These are phyloP conservation scores for Chaetops frenatus DNA, from an alignment of 2,113 vertebrate genomes.

Conservation along the genomic window DNA sequence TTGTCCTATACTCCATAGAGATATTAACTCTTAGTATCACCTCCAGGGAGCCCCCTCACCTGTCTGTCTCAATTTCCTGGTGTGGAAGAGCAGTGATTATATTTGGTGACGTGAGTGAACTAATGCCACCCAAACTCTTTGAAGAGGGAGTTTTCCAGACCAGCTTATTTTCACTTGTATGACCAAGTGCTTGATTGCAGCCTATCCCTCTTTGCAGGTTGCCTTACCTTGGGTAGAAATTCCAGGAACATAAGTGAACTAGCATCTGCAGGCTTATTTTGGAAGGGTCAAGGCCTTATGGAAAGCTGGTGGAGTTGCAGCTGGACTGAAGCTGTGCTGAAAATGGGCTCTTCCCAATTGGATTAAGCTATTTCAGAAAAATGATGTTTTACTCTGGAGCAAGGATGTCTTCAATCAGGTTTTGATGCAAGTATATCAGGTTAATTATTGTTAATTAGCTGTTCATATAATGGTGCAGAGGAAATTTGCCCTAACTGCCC, in stretches of 20 bases:
- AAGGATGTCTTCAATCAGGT: background rate
- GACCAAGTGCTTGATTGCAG: background rate
- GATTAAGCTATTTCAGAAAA: background rate
- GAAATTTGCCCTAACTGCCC: background rate
- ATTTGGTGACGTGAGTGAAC: background rate
- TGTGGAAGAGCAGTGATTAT: background rate
- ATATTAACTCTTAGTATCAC: background rate
- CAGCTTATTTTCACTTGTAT: background rate
- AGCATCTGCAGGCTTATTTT: background rate
- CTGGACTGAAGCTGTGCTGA: background rate
- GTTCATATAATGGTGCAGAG: background rate
- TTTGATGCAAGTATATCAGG: background rate
- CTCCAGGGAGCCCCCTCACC: background rate
- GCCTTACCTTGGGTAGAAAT: background rate
- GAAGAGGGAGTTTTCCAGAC: background rate
- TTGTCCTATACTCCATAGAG: background rate
- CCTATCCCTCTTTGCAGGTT: background rate
- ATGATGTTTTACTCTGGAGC: background rate
- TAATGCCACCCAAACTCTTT: background rate
- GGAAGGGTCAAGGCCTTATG: background rate
- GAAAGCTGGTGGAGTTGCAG: background rate
- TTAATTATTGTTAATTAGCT: slow-evolving; percentile 11
- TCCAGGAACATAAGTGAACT: background rate
- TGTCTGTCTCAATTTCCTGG: background rate
- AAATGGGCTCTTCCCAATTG: background rate